Evolutionary conservation across 2,888 invertebrate species (phyloP), one percentile per base, ranked within the genome.

Genomic region (Ferrisia virgata): DNA sequence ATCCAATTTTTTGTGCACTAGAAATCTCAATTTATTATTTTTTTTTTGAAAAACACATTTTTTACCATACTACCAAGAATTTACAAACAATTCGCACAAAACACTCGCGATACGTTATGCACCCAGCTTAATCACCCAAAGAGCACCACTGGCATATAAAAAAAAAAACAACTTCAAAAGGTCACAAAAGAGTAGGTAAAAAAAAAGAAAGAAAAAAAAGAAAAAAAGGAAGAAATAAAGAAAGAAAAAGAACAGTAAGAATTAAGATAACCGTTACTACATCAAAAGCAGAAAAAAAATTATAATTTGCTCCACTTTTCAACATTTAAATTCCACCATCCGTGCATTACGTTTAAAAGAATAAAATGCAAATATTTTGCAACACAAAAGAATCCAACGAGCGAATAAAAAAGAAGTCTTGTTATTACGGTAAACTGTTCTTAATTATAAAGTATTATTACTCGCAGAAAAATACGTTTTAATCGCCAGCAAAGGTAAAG

Each of bases 381-480:
- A 72, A 72, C 72, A 72, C 72, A 72, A 72, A 72, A 72, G 72
- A 72, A 72, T 72, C 13, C 11, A 8, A 47, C 8, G 18, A 18
- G 18, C n/a, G 18, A 47, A 8, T 13, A 25, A n/a, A 64, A 72
- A 33, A 36, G 13, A 40, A 13, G 53, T n/a, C 33, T 72, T 72
- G 72, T 72, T 72, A 72, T 33, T 72, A 72, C 72, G 72, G 33
- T 72, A 72, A 72, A 72, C 72, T 72, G 72, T 72, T 72, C 72
- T 72, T 72, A 72, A 72, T 72, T 72, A 72, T 72, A 72, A 72
- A 72, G 72, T 72, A 72, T 72, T 72, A 72, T 72, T 33, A 72
- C 33, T 72, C 72, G n/a, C n/a, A 72, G 72, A 72, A 72, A 72
- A 72, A 72, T 72, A 72, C 33, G 31, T 33, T 72, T 72, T 72